Evolutionary conservation across 2,797 vertebrate species (phyloP).

Genomic region (Gastrophryne carolinensis): DNA sequence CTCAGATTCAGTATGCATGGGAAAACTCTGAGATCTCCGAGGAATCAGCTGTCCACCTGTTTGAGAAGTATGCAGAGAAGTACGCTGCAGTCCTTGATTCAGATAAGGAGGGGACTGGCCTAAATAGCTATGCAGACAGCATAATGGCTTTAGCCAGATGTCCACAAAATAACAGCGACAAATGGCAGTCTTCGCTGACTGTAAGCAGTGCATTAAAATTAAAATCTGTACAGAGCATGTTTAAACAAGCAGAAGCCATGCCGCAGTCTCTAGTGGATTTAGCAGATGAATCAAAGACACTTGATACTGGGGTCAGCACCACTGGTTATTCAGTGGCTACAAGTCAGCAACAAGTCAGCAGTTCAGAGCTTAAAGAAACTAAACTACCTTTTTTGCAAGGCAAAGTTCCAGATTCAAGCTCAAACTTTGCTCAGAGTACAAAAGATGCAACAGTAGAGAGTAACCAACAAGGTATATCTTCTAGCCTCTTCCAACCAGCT

Average conservation of each 20-base stretch:
- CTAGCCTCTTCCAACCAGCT: conserved; percentile 11
- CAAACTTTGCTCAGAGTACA: conserved; percentile 1
- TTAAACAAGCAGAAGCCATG: conserved; percentile 63
- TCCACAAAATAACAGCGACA: conserved; percentile 85
- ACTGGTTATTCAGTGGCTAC: conserved; percentile 54
- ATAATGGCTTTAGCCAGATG: conserved; percentile 82
- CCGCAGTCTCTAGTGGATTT: conserved; percentile 64
- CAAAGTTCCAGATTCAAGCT: neutral
- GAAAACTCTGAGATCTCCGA: conserved; percentile 84
- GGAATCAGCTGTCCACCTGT: conserved; percentile 78
- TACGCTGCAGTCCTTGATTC: conserved; percentile 89
- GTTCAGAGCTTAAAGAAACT: conserved; percentile 27
- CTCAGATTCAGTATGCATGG: conserved; percentile 92
- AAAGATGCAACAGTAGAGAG: neutral
- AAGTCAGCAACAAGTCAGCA: conserved; percentile 47
- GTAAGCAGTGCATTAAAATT: conserved; percentile 75
- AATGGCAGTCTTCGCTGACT: conserved; percentile 89
- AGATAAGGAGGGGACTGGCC: conserved; percentile 77
- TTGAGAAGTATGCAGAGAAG: conserved; percentile 83
- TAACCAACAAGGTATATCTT: neutral
- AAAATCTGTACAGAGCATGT: conserved; percentile 77
- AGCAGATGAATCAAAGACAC: conserved; percentile 64
- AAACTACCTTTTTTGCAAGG: conserved; percentile 47
- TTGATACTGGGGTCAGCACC: conserved; percentile 65
- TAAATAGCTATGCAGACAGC: conserved; percentile 91